A percentile compares a stretch with the other conserved stretches of the same genome.
Conservation (phyloP, 2,888 invertebrate genomes). For the Corbicula japonica region DNA sequence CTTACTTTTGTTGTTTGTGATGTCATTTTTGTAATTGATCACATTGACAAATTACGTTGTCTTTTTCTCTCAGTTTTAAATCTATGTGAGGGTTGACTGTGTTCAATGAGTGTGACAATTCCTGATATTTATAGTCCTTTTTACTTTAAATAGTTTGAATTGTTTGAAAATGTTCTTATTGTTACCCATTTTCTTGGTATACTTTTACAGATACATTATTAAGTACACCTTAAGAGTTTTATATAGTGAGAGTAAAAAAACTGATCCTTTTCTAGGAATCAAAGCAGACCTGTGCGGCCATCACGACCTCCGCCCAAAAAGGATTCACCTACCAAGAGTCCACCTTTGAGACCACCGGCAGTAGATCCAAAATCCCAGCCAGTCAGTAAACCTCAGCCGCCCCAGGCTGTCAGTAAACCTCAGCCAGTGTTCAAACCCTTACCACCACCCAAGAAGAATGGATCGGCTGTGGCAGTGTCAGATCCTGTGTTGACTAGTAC, state of each 20-base stretch:
- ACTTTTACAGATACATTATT: background rate
- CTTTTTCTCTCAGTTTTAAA: no score
- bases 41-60: no score
- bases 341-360: slow-evolving; percentile 33
- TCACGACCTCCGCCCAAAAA: slow-evolving; percentile 54
- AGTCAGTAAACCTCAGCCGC: slow-evolving; percentile 22
- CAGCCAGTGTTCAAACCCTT: background rate
- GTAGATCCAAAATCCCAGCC: slow-evolving; percentile 31
- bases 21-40: no score
- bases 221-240: background rate
- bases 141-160: no score
- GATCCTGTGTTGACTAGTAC: slow-evolving; percentile 70
- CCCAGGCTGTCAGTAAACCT: slow-evolving; percentile 7
- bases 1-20: no score
- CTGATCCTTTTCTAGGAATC: slow-evolving; percentile 41
- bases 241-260: background rate
- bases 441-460: background rate
- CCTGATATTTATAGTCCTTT: no score
- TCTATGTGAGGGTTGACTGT: no score
- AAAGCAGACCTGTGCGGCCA: slow-evolving; percentile 45
- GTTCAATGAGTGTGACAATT: no score
- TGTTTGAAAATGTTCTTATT: no score
- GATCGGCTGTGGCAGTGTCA: slow-evolving; percentile 59
- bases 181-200: no score
- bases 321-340: slow-evolving; percentile 35